Evolutionary conservation across 2,113 vertebrate species (phyloP), one percentile per base, ranked within the genome.

Genomic region (Macrotis lagotis): DNA sequence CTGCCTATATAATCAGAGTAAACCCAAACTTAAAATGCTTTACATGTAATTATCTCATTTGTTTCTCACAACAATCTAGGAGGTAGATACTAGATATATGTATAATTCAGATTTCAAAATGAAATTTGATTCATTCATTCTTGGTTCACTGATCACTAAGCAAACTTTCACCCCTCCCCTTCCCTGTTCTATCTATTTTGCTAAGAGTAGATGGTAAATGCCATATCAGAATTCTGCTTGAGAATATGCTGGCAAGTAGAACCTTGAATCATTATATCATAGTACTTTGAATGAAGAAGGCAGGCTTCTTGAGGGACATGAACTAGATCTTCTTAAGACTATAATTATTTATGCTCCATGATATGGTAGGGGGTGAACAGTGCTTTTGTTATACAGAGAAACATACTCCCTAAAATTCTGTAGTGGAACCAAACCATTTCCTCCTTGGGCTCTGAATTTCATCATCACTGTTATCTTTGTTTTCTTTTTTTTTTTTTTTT

Each of bases 401-500:
- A 47, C 8, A 10, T n/a, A 51, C 95, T 97, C 94, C 94, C 97
- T 93, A 83, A 96, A 97, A 95, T 96, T 92, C 95, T 94, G 88
- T 0, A 9, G 92, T 49, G 89, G 94, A 96, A 96, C 90, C 31
- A 94, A 93, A 96, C 95, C 51, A 12, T 88, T 90, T 92, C 92
- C 92, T 96, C 95, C 48, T 93, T 92, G n/a, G 90, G 92, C 95
- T 96, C 95, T 90, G 92, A 97, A 95, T 88, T 94, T 1, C 16
- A 88, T 55, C 53, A 19, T 94, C 90, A 59, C 90, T 31, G 90
- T 91, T 93, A 95, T 50, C 97, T 98, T 97, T 97, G 97, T 97
- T 91, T 95, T 92, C 95, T 95, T 96, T 97, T 95, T 92, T 95
- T 95, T 96, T 97, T 96, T 98, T 95, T 94, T 74, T 93, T 98